These are phyloP conservation scores for Dicentrarchus labrax DNA, from an alignment of 2,113 vertebrate genomes.

Conservation along the genomic window DNA sequence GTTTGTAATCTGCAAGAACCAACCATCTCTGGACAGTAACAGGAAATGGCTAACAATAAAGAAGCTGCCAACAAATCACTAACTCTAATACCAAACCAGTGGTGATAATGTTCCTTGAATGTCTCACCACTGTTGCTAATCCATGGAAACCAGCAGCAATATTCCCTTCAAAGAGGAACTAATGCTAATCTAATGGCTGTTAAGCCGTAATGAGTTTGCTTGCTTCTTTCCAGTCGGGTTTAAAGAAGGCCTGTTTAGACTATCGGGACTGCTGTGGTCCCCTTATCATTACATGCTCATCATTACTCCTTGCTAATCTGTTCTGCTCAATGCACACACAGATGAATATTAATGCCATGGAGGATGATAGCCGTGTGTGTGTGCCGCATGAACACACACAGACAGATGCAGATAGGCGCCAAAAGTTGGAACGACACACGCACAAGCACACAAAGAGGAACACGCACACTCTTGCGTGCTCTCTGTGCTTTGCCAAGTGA, in stretches of 20 bases:
- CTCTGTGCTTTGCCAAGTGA: slow-evolving; percentile 58
- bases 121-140: slow-evolving; percentile 59
- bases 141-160: slow-evolving; percentile 65
- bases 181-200: slow-evolving; percentile 81
- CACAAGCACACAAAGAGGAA: slow-evolving; percentile 46
- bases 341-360: slow-evolving; percentile 80
- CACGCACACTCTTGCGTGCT: slow-evolving; percentile 35
- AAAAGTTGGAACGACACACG: slow-evolving; percentile 44
- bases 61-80: slow-evolving; percentile 39
- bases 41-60: slow-evolving; percentile 7
- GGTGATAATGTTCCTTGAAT: slow-evolving; percentile 42
- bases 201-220: slow-evolving; percentile 79
- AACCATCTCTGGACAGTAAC: background rate
- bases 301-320: slow-evolving; percentile 83
- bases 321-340: slow-evolving; percentile 78
- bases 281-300: slow-evolving; percentile 82
- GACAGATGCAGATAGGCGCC: slow-evolving; percentile 66
- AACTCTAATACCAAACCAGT: slow-evolving; percentile 48
- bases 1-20: slow-evolving; percentile 12
- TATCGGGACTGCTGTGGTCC: slow-evolving; percentile 72
- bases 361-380: slow-evolving; percentile 71
- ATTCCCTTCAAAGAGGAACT: slow-evolving; percentile 77
- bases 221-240: slow-evolving; percentile 71
- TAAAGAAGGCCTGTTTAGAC: slow-evolving; percentile 76
- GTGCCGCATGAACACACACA: slow-evolving; percentile 62